A percentile compares a stretch with the other conserved stretches of the same genome.
These are phyloP conservation scores for Nesogale talazaci DNA, from an alignment of 2,113 vertebrate genomes.

Conservation along the genomic window DNA sequence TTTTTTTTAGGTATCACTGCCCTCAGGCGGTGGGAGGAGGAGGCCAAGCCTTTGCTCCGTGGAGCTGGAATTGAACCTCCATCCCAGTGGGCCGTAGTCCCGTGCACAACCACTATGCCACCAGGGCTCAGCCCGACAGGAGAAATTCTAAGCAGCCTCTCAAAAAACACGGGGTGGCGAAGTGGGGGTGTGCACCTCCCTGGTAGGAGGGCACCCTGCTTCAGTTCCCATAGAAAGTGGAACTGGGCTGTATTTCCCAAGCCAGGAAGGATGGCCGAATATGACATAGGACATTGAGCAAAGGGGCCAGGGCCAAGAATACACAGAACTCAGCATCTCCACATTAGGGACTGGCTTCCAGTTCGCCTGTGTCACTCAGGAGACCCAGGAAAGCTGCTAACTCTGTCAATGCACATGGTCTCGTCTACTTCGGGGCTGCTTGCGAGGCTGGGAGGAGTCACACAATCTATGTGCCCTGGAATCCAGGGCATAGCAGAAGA, in stretches of 20 bases:
- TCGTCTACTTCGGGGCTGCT: background rate
- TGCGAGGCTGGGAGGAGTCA: background rate
- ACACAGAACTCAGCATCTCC: background rate
- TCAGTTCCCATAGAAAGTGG: slow-evolving; percentile 40
- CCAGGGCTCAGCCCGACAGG: too few relatives aligned
- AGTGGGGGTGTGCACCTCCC: background rate
- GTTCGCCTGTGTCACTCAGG: too few relatives aligned
- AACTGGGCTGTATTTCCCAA: slow-evolving; percentile 30
- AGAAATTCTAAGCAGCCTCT: too few relatives aligned
- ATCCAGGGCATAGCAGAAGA: background rate
- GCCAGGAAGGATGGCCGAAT: background rate
- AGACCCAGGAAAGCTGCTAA: background rate
- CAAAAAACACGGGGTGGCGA: background rate
- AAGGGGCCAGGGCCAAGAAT: background rate
- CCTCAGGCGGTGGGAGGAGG: too few relatives aligned
- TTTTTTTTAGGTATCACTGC: too few relatives aligned
- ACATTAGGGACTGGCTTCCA: background rate
- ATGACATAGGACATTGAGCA: background rate
- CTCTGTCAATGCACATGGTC: background rate
- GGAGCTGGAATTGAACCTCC: too few relatives aligned
- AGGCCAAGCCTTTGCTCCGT: too few relatives aligned
- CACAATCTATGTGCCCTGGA: background rate
- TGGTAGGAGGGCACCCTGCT: background rate
- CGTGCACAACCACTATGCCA: too few relatives aligned
- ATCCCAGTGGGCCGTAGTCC: too few relatives aligned